phyloP scores from a whole-genome alignment of 2,113 vertebrate genomes.

The Zeus faber region DNA sequence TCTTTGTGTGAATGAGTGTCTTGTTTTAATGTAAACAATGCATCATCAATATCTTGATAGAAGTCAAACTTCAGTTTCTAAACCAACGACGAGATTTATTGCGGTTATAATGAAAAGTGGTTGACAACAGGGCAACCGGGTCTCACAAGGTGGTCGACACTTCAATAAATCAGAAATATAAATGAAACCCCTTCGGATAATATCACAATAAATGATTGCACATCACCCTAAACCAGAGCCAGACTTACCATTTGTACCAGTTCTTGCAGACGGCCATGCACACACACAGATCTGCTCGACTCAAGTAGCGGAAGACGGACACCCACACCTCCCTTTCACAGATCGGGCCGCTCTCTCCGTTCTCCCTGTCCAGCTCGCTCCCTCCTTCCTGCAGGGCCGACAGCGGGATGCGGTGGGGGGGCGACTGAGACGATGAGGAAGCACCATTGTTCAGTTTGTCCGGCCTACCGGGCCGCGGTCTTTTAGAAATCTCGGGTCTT shows the following conservation, averaged over 20 bases:
- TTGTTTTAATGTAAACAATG: too few relatives aligned
- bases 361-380: conserved; percentile 53
- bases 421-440: conserved; percentile 45
- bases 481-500: conserved; percentile 38
- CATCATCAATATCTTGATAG: too few relatives aligned
- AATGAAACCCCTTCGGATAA: too few relatives aligned
- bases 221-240: not conserved
- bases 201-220: not conserved
- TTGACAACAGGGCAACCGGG: too few relatives aligned
- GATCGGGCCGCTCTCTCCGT: conserved; percentile 44
- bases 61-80: too few relatives aligned
- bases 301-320: conserved; percentile 95
- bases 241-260: conserved; percentile 98
- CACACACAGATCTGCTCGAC: conserved; percentile 90
- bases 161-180: too few relatives aligned
- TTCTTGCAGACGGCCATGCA: conserved; percentile 99
- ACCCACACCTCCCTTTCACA: conserved; percentile 95
- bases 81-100: too few relatives aligned
- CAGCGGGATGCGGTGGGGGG: conserved; percentile 45
- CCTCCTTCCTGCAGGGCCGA: conserved; percentile 62
- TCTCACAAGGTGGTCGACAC: too few relatives aligned
- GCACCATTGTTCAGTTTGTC: conserved; percentile 60
- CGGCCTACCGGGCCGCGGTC: conserved; percentile 25
- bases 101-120: too few relatives aligned
- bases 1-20: too few relatives aligned